Percentiles rank a stretch among this genome's conserved stretches.
phyloP scores from a whole-genome alignment of 1,140 invertebrate species.

The Caerostris darwini region DNA sequence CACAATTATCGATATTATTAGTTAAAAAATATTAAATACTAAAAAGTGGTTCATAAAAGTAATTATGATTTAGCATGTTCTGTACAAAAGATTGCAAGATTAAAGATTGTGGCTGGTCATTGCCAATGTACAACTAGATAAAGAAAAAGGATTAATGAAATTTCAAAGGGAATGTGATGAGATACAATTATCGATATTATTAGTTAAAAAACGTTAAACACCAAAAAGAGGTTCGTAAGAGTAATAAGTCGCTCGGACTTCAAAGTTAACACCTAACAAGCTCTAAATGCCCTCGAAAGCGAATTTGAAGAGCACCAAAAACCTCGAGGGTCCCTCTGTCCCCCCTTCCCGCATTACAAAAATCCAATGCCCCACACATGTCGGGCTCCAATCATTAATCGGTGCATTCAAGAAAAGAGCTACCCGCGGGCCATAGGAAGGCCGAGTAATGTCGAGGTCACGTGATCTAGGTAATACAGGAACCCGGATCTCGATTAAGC shows the following conservation, averaged over 20 bases:
- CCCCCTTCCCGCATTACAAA: conserved; percentile 41
- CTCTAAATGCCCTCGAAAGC: conserved; percentile 19
- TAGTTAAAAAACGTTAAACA: too few relatives aligned
- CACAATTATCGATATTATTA: too few relatives aligned
- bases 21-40: too few relatives aligned
- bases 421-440: conserved; percentile 34
- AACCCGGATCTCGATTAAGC: conserved; percentile 76
- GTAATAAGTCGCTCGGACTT: not conserved
- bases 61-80: too few relatives aligned
- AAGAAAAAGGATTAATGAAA: too few relatives aligned
- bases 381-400: conserved; percentile 74
- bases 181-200: too few relatives aligned
- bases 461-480: conserved; percentile 72
- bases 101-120: too few relatives aligned
- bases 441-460: conserved; percentile 76
- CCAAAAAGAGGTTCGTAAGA: not conserved
- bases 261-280: conserved; percentile 9
- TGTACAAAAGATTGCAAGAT: too few relatives aligned
- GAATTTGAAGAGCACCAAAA: conserved; percentile 46
- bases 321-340: not conserved
- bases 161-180: too few relatives aligned
- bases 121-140: too few relatives aligned
- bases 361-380: conserved; percentile 71
- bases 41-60: too few relatives aligned
- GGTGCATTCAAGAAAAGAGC: conserved; percentile 71